Conservation (phyloP, 1,140 invertebrate species). For the Ips nitidus region DNA sequence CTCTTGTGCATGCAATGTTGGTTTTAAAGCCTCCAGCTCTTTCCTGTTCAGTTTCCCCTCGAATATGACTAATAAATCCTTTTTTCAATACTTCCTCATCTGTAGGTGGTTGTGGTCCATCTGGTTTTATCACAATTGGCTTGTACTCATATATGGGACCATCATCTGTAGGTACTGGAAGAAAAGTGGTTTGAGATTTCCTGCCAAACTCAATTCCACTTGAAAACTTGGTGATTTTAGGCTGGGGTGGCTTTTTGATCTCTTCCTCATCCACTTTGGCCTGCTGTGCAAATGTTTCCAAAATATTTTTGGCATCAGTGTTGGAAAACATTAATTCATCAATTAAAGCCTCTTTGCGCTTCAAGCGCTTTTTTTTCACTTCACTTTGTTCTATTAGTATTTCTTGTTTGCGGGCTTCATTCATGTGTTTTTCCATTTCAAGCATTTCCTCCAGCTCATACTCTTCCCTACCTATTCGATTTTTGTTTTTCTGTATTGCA, state of each 20-base stretch:
- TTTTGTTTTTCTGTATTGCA: conserved; percentile 84
- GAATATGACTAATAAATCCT: conserved; percentile 78
- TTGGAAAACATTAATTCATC: conserved; percentile 94
- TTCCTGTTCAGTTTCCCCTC: conserved; percentile 69
- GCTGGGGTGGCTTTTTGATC: conserved; percentile 43
- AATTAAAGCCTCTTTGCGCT: conserved; percentile 86
- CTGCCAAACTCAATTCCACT: conserved; percentile 77
- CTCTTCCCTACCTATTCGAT: conserved; percentile 68
- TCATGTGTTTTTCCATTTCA: conserved; percentile 77
- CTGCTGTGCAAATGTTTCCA: conserved; percentile 77
- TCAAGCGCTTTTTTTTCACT: conserved; percentile 78
- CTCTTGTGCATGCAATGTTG: conserved; percentile 80
- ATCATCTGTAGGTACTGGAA: conserved; percentile 73
- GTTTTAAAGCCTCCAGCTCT: conserved; percentile 86
- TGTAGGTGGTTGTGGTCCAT: conserved; percentile 74
- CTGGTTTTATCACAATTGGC: conserved; percentile 59
- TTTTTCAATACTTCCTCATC: conserved; percentile 63
- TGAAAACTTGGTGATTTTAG: conserved; percentile 71
- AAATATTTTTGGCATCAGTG: conserved; percentile 82
- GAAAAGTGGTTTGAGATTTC: conserved; percentile 56
- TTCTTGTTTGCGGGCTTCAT: conserved; percentile 66
- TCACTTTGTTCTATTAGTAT: conserved; percentile 66
- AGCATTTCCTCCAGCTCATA: conserved; percentile 86
- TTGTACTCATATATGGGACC: conserved; percentile 73
- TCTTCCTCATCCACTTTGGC: conserved; percentile 64